These are phyloP conservation scores for Scomber japonicus DNA, from an alignment of 2,113 vertebrate genomes.

Conservation along the genomic window DNA sequence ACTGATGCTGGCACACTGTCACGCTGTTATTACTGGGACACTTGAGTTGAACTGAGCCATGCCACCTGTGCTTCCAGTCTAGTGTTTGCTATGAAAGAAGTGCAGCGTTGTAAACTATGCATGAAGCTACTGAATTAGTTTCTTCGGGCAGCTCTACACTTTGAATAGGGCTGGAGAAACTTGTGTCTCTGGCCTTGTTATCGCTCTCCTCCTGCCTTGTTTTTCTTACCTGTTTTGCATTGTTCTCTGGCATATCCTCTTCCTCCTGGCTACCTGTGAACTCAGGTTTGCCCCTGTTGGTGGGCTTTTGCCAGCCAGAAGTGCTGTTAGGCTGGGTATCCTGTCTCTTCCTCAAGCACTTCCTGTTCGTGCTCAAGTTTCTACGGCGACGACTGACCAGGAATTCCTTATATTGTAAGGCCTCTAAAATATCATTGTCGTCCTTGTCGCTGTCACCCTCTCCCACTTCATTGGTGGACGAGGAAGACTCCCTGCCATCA, in stretches of 20 bases:
- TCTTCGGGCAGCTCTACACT: neutral
- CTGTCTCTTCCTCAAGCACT: conserved; percentile 62
- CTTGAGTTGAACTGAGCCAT: neutral
- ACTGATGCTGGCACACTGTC: neutral
- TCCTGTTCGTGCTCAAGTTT: conserved; percentile 73
- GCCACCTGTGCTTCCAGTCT: neutral
- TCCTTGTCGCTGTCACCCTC: conserved; percentile 37
- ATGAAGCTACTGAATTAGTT: neutral
- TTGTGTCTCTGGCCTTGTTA: neutral
- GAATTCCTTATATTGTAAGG: conserved; percentile 76
- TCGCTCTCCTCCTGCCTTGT: neutral
- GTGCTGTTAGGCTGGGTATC: conserved; percentile 58
- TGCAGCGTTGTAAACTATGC: neutral
- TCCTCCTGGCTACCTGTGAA: conserved; percentile 46
- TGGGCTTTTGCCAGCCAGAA: conserved; percentile 45
- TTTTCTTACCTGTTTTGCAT: conserved; percentile 78
- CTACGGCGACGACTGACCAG: conserved; percentile 75
- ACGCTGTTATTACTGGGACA: neutral
- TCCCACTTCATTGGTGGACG: conserved; percentile 42
- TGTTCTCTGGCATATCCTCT: conserved; percentile 61
- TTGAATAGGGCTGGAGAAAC: neutral
- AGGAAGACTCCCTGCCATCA: conserved; percentile 68
- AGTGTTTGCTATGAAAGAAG: conserved; percentile 1
- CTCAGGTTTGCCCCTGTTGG: conserved; percentile 49
- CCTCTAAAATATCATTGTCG: conserved; percentile 78